Base-by-base conservation (phyloP, 1,140 invertebrate genomes). In the Brachionus koreanus region DNA sequence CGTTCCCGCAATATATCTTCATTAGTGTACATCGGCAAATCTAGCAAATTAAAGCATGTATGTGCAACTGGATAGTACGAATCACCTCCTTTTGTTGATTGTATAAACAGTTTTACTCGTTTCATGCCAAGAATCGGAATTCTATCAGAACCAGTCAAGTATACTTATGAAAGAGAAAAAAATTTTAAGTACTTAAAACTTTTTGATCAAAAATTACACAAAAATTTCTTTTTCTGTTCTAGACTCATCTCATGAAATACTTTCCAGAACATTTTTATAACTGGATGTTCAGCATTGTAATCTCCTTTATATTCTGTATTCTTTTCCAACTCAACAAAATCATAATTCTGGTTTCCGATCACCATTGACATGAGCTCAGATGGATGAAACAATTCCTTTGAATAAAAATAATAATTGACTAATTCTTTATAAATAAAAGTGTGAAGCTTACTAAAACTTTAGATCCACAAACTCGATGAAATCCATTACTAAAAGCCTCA, bases 71-170 rank as follows among this genome's bases (percentile, higher is more conserved):
- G 97, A 83, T 97, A 91, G 85, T 91, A 94, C 61, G 92, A 91
- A 83, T 95, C 94, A 85, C 65, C 63, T 25, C 65, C 57, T 72
- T 69, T 72, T n/a, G 43, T 82, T 10, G 43, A 49, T 72, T 82
- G 63, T 35, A 82, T 82, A n/a, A 16, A 52, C 39, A 82, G 9
- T 25, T 46, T 46, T 2, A 75, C 42, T 52, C 39, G 35, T 83
- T 94, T 94, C 95, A 98, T 98, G 76, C 97, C 97, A 84, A 94
- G 91, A 85, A 98, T 93, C 6, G 97, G 96, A 84, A 98, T 95
- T 77, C 96, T 90, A 88, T 98, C 95, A 86, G 93, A 94, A 52
- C 97, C 97, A n/a, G 96, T 98, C 42, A 98, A 90, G 29, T 74
- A 74, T 46, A 74, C 69, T 74, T n/a, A n/a, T n/a, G n/a, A n/a